Evolutionary conservation across 2,797 vertebrate genomes (phyloP).

Genomic region (Takifugu rubripes): DNA sequence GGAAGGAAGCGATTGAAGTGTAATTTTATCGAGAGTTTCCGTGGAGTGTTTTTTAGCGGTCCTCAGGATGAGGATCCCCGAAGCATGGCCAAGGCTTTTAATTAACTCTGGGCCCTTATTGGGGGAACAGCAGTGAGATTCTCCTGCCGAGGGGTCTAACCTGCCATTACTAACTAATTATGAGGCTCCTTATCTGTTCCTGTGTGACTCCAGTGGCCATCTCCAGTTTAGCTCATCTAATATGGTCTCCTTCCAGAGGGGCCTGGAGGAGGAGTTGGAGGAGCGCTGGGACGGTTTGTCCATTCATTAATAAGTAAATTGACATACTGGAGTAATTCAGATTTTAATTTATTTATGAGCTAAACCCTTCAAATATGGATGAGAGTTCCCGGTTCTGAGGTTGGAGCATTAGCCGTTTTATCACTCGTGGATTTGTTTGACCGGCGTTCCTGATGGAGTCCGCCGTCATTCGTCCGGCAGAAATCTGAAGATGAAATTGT

Average conservation of each 20-base stretch:
- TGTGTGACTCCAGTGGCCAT: constrained; percentile 27
- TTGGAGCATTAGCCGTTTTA: too few relatives aligned
- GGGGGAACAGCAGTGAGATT: constrained; percentile 15
- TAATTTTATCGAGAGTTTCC: constrained; percentile 2
- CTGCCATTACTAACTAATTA: constrained; percentile 47
- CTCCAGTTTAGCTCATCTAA: constrained; percentile 20
- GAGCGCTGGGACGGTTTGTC: constrained; percentile 1
- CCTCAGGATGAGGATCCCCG: constrained; percentile 32
- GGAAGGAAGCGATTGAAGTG: constrained; percentile 3
- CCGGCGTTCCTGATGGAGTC: too few relatives aligned
- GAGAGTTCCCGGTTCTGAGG: background rate
- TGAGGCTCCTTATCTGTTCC: constrained; percentile 52
- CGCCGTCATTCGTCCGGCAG: too few relatives aligned
- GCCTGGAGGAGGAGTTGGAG: background rate
- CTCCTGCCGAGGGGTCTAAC: constrained; percentile 41
- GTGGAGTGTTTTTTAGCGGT: constrained; percentile 32
- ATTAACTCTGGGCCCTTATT: constrained; percentile 51
- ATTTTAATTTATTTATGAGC: background rate
- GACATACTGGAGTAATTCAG: constrained; percentile 6
- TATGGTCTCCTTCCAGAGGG: constrained; percentile 8
- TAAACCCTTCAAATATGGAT: background rate
- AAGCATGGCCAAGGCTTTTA: constrained; percentile 41
- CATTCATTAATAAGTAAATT: constrained; percentile 20
- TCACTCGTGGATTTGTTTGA: too few relatives aligned
- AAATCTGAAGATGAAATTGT: too few relatives aligned